phyloP scores from a whole-genome alignment of 2,888 invertebrate genomes.

The Pteria penguin region DNA sequence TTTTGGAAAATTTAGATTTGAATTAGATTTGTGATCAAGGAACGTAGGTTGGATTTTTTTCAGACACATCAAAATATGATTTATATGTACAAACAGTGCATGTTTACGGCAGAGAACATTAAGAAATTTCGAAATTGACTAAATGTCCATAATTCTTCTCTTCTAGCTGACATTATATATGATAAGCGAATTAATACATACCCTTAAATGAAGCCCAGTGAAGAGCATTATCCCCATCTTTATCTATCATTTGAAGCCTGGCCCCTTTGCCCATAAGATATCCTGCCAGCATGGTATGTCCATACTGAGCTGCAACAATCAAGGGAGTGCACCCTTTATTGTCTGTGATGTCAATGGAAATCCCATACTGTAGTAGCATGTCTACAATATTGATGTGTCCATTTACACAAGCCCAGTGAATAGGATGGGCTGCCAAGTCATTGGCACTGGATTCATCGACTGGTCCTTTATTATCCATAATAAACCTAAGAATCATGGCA shows the following conservation, averaged over 20 bases:
- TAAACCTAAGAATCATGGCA: slow-evolving; percentile 91
- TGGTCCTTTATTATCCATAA: slow-evolving; percentile 88
- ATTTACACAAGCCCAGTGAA: slow-evolving; percentile 96
- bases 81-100: too few species aligned
- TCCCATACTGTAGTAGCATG: slow-evolving; percentile 84
- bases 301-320: slow-evolving; percentile 94
- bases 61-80: too few species aligned
- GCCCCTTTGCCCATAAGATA: slow-evolving; percentile 95
- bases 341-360: slow-evolving; percentile 93
- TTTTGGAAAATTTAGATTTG: too few species aligned
- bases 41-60: too few species aligned
- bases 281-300: slow-evolving; percentile 92
- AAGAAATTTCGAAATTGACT: too few species aligned
- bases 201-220: slow-evolving; percentile 97
- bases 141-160: too few species aligned
- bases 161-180: too few species aligned
- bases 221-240: slow-evolving; percentile 94
- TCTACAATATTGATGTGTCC: slow-evolving; percentile 95
- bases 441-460: slow-evolving; percentile 92
- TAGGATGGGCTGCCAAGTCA: slow-evolving; percentile 93
- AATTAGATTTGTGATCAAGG: too few species aligned
- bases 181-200: too few species aligned
- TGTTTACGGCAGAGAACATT: too few species aligned
- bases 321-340: slow-evolving; percentile 93
- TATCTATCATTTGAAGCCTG: slow-evolving; percentile 90